Conservation (phyloP, 2,888 invertebrate genomes). For the Clivina fossor region DNA sequence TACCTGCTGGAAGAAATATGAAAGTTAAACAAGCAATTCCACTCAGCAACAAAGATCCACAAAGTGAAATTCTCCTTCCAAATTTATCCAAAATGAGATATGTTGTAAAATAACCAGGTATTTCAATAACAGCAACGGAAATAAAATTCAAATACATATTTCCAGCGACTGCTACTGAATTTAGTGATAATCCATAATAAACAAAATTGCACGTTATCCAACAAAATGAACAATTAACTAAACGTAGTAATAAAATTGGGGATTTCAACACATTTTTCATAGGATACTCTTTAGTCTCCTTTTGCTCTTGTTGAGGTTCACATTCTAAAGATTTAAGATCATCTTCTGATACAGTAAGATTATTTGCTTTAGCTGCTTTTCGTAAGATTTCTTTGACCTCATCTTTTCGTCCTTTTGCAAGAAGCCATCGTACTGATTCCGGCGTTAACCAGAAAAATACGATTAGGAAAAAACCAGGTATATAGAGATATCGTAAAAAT, state of each 20-base stretch:
- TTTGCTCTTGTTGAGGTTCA: constrained; percentile 24
- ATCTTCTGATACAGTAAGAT: constrained; percentile 58
- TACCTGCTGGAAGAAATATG: constrained; percentile 61
- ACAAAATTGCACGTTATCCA: constrained; percentile 79
- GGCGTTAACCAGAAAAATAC: constrained; percentile 68
- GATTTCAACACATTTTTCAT: constrained; percentile 57
- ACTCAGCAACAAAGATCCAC: constrained; percentile 63
- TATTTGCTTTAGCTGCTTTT: constrained; percentile 66
- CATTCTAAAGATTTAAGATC: constrained; percentile 52
- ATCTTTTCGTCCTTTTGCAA: constrained; percentile 61
- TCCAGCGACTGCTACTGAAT: constrained; percentile 73
- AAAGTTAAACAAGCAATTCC: constrained; percentile 61
- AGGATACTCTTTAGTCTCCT: constrained; percentile 37
- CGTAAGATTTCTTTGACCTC: constrained; percentile 61
- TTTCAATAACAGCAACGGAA: constrained; percentile 66
- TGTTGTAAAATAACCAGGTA: constrained; percentile 70
- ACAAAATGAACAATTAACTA: constrained; percentile 71
- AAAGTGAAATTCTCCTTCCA: constrained; percentile 66
- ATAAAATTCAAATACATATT: constrained; percentile 78
- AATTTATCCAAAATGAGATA: constrained; percentile 64
- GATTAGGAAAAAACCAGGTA: constrained; percentile 67
- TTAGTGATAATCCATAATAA: constrained; percentile 78
- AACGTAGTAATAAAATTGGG: constrained; percentile 56
- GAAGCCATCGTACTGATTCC: constrained; percentile 76
- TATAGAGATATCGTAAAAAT: constrained; percentile 55